phyloP scores from a whole-genome alignment of 1,140 invertebrate genomes.

The Megalonaias nervosa region DNA sequence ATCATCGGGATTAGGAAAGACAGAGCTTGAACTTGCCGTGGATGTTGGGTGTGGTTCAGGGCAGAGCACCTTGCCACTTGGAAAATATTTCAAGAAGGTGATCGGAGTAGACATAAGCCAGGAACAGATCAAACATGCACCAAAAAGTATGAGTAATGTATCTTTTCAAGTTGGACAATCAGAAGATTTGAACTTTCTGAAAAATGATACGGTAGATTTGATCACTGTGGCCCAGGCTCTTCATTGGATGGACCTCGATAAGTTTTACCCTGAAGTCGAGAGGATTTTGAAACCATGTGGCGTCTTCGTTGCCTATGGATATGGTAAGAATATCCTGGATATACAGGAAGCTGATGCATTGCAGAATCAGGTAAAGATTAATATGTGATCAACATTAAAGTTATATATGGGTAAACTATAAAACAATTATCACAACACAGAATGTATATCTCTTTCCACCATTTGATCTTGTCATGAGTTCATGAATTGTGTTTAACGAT shows the following conservation, averaged over 20 bases:
- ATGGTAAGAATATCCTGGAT: constrained; percentile 37
- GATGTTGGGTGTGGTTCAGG: constrained; percentile 75
- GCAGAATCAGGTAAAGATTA: constrained; percentile 9
- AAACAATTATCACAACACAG: no score
- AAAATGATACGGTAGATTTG: constrained; percentile 66
- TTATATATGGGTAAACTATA: no score
- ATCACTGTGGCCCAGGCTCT: constrained; percentile 67
- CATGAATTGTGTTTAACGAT: background rate
- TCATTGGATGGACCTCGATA: constrained; percentile 73
- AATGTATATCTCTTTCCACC: background rate
- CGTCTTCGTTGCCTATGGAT: constrained; percentile 67
- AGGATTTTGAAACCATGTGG: constrained; percentile 69
- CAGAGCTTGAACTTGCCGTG: constrained; percentile 41
- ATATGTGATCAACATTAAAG: no score
- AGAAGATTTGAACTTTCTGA: constrained; percentile 60
- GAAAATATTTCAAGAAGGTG: constrained; percentile 65
- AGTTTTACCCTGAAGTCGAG: constrained; percentile 71
- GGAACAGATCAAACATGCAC: constrained; percentile 21
- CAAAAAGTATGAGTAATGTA: constrained; percentile 12
- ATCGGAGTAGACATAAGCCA: constrained; percentile 39
- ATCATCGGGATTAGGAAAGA: constrained; percentile 32
- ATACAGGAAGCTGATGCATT: constrained; percentile 19
- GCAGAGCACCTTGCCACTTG: constrained; percentile 71
- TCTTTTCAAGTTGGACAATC: constrained; percentile 61
- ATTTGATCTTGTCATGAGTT: background rate